Evolutionary conservation across 1,140 invertebrate species (phyloP).

Genomic region (Stenopsyche tienmushanensis): DNA sequence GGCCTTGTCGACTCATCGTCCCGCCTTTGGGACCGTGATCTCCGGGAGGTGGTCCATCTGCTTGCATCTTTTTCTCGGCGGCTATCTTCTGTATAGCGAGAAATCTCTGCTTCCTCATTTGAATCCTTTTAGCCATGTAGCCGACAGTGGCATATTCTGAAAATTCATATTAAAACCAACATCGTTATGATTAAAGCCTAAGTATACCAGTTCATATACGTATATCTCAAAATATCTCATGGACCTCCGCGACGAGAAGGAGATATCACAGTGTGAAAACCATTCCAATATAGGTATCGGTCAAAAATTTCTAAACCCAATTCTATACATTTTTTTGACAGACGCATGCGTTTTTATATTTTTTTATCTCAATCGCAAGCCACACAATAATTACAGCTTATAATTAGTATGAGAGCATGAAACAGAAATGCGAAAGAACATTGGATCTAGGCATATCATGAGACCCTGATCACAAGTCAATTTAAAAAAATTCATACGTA

Average conservation of each 20-base stretch:
- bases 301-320: conserved; percentile 32
- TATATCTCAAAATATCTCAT: conserved; percentile 19
- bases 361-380: too few relatives aligned
- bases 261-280: conserved; percentile 18
- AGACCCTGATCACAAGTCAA: conserved; percentile 39
- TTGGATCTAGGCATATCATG: conserved; percentile 42
- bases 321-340: background rate
- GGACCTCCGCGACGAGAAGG: conserved; percentile 36
- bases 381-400: too few relatives aligned
- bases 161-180: too few relatives aligned
- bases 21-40: conserved; percentile 65
- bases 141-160: conserved; percentile 92
- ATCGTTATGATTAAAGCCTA: background rate
- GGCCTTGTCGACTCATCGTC: conserved; percentile 50
- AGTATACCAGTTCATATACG: too few relatives aligned
- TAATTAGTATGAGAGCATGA: background rate
- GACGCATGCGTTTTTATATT: background rate
- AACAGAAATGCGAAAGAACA: conserved; percentile 20
- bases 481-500: background rate
- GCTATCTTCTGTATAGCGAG: conserved; percentile 85
- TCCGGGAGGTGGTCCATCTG: conserved; percentile 67
- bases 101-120: conserved; percentile 90
- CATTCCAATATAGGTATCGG: conserved; percentile 23
- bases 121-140: conserved; percentile 93
- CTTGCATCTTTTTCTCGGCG: conserved; percentile 81